Evolutionary conservation across 2,797 vertebrate species (phyloP).

Genomic region (Sebastes flavidus): DNA sequence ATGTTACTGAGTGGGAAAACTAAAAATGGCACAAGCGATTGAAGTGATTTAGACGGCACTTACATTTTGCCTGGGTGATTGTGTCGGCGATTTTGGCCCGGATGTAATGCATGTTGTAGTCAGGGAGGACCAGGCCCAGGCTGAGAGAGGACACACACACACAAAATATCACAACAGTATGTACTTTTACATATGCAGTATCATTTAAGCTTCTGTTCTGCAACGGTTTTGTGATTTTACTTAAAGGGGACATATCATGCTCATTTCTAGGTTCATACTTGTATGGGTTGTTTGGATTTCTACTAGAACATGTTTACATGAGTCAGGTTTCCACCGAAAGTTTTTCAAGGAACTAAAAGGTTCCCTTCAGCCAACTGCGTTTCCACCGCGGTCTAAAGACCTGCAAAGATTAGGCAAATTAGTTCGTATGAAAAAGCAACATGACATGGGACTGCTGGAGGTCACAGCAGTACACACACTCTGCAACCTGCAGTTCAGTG

Average conservation of each 20-base stretch:
- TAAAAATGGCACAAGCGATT: not conserved
- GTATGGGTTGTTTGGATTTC: not conserved
- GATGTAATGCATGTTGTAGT: slow-evolving; percentile 96
- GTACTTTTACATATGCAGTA: not conserved
- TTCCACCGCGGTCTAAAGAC: no score
- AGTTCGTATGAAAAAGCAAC: no score
- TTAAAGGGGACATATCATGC: not conserved
- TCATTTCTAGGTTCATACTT: no score
- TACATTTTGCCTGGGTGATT: slow-evolving; percentile 95
- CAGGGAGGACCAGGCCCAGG: slow-evolving; percentile 94
- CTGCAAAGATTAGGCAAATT: no score
- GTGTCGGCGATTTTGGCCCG: slow-evolving; percentile 91
- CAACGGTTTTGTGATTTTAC: not conserved
- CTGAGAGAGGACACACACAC: slow-evolving; percentile 76
- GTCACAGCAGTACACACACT: no score
- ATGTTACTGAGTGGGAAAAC: slow-evolving; percentile 16
- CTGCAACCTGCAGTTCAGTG: no score
- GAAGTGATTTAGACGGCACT: slow-evolving; percentile 73
- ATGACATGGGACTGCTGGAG: no score
- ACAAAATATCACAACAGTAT: not conserved
- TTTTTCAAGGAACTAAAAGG: no score
- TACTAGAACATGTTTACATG: no score
- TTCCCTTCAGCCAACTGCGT: no score
- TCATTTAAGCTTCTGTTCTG: not conserved
- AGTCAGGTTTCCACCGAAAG: no score